Evolutionary conservation across 2,113 vertebrate genomes (phyloP).

Genomic region (Xiphophorus hellerii): DNA sequence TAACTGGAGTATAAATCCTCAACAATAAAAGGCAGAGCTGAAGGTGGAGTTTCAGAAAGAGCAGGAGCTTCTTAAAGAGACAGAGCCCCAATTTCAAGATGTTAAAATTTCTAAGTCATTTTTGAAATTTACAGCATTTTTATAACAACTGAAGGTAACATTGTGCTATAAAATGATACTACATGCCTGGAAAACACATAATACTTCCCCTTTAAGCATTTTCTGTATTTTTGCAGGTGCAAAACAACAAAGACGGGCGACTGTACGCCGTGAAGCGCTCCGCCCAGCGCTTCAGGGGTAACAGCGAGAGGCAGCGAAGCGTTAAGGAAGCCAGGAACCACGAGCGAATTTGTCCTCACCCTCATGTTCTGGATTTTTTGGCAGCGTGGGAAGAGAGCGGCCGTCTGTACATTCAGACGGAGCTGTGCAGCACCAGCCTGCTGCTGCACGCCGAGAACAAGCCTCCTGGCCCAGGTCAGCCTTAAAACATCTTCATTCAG

Average conservation of each 20-base stretch:
- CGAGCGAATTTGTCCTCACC: conserved; percentile 85
- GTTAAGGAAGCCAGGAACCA: conserved; percentile 87
- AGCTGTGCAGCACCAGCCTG: conserved; percentile 87
- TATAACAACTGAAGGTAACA: too few relatives aligned
- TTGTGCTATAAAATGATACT: too few relatives aligned
- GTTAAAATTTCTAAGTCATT: too few relatives aligned
- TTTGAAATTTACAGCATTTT: too few relatives aligned
- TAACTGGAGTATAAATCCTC: too few relatives aligned
- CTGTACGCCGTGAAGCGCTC: conserved; percentile 90
- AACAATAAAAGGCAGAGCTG: too few relatives aligned
- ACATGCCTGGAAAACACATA: too few relatives aligned
- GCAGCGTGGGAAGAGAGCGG: conserved; percentile 89
- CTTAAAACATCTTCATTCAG: neutral
- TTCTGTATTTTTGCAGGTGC: conserved; percentile 75
- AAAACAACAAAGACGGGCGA: conserved; percentile 79
- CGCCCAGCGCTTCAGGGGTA: conserved; percentile 85
- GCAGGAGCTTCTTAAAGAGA: too few relatives aligned
- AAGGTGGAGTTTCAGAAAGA: too few relatives aligned
- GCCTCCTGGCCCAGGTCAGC: conserved; percentile 67
- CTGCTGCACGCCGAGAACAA: conserved; percentile 83
- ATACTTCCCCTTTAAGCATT: neutral
- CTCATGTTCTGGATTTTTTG: conserved; percentile 84
- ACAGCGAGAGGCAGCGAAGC: conserved; percentile 82
- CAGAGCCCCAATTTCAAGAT: too few relatives aligned
- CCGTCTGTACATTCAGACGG: conserved; percentile 89